A percentile compares a stretch with the other conserved stretches of the same genome.
Conservation (phyloP, 2,113 vertebrate species). For the Ginglymostoma cirratum region DNA sequence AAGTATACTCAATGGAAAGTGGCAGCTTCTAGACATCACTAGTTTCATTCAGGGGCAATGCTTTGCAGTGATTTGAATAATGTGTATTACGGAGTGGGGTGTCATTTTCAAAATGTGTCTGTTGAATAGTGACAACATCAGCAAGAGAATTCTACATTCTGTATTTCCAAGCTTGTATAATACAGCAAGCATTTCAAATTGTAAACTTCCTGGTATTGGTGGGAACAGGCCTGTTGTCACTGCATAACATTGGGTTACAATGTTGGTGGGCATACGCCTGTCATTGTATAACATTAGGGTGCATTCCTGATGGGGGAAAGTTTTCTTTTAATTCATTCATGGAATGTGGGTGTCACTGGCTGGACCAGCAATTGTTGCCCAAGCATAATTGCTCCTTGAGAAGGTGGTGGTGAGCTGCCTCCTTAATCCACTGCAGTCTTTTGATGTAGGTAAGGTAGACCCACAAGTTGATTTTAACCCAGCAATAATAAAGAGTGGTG, state of each 20-base stretch:
- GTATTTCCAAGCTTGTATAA: background rate
- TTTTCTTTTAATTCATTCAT: too few relatives aligned
- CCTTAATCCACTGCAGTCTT: too few relatives aligned
- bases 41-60: background rate
- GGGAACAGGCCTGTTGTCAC: background rate
- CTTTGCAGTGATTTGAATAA: background rate
- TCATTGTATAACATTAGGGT: background rate
- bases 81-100: background rate
- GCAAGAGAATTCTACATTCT: background rate
- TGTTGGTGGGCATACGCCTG: background rate
- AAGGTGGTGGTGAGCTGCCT: too few relatives aligned
- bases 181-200: background rate
- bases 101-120: background rate
- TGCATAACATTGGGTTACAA: background rate
- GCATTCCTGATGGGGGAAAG: too few relatives aligned
- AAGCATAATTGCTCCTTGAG: too few relatives aligned
- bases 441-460: too few relatives aligned
- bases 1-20: background rate
- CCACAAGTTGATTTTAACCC: too few relatives aligned
- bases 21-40: background rate
- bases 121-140: background rate
- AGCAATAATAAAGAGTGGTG: too few relatives aligned
- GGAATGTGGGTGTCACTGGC: too few relatives aligned
- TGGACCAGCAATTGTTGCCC: too few relatives aligned
- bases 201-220: background rate